A percentile compares a stretch with the other conserved stretches of the same genome.
Evolutionary conservation across 2,888 invertebrate species (phyloP).

Genomic region (Eupeodes latifasciatus): DNA sequence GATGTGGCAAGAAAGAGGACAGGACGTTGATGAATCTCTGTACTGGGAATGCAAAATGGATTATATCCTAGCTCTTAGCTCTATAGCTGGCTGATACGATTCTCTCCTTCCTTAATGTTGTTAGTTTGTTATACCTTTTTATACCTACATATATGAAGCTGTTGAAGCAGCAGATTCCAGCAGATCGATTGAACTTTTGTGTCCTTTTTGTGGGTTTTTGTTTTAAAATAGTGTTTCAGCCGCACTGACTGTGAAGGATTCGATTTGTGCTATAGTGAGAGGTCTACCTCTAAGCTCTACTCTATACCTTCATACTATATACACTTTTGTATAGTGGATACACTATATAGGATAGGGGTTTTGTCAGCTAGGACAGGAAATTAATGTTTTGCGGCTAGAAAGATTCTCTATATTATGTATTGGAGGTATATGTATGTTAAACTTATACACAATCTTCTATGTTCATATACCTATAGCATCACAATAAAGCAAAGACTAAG

Average conservation of each 20-base stretch:
- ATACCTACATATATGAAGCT: slow-evolving; percentile 21
- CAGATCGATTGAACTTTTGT: slow-evolving; percentile 62
- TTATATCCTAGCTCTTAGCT: slow-evolving; percentile 36
- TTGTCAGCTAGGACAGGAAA: slow-evolving; percentile 61
- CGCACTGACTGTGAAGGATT: slow-evolving; percentile 44
- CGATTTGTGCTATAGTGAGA: slow-evolving; percentile 47
- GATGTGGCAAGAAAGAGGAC: slow-evolving; percentile 10
- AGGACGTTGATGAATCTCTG: slow-evolving; percentile 58
- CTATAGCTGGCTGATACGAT: slow-evolving; percentile 28
- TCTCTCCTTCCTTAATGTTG: slow-evolving; percentile 2
- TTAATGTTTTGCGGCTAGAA: slow-evolving; percentile 66
- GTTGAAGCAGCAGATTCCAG: slow-evolving; percentile 27
- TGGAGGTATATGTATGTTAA: background rate
- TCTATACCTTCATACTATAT: too few species aligned
- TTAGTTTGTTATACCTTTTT: background rate
- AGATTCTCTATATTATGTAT: slow-evolving; percentile 16
- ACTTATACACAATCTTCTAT: background rate
- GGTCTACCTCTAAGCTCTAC: background rate
- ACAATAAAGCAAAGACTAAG: slow-evolving; percentile 19
- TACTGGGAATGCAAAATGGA: slow-evolving; percentile 43
- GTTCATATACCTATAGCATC: background rate
- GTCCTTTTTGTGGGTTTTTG: slow-evolving; percentile 53
- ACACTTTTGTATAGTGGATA: background rate
- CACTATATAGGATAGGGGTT: background rate
- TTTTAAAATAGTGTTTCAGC: slow-evolving; percentile 36